Evolutionary conservation across 2,797 vertebrate species (phyloP).

Genomic region (Phataginus tricuspis): DNA sequence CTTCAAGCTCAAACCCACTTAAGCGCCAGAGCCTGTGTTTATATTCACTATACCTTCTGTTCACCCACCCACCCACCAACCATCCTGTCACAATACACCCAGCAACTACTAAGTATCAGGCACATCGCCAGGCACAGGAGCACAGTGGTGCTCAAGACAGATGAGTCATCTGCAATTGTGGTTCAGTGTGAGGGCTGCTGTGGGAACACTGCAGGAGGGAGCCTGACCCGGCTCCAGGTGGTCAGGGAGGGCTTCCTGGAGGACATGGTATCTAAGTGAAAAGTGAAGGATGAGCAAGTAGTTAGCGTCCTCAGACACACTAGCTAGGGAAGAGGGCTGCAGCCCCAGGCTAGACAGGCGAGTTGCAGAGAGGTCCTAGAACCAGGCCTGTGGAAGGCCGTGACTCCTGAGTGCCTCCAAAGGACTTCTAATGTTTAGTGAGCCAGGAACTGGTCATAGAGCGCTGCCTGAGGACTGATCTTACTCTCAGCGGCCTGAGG

Average conservation of each 20-base stretch:
- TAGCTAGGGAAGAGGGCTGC: neutral
- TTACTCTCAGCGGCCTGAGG: neutral
- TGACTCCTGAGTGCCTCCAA: neutral
- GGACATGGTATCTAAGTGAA: neutral
- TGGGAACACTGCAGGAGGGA: neutral
- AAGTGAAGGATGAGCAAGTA: neutral
- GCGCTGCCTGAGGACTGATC: neutral
- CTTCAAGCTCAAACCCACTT: neutral
- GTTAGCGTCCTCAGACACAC: neutral
- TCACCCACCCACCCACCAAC: neutral
- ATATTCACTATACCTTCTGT: neutral
- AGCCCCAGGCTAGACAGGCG: neutral
- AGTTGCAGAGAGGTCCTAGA: neutral
- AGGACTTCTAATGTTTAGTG: neutral
- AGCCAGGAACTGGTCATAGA: neutral
- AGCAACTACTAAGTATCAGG: neutral
- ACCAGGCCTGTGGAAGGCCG: neutral
- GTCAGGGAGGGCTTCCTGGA: constrained; percentile 35
- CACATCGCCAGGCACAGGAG: neutral
- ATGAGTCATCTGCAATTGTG: neutral
- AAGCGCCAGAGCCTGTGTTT: neutral
- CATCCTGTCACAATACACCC: neutral
- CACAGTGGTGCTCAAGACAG: neutral
- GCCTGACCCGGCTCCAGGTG: neutral
- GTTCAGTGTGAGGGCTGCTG: neutral